phyloP scores from a whole-genome alignment of 1,140 invertebrate species.

The Drosophila kikkawai region DNA sequence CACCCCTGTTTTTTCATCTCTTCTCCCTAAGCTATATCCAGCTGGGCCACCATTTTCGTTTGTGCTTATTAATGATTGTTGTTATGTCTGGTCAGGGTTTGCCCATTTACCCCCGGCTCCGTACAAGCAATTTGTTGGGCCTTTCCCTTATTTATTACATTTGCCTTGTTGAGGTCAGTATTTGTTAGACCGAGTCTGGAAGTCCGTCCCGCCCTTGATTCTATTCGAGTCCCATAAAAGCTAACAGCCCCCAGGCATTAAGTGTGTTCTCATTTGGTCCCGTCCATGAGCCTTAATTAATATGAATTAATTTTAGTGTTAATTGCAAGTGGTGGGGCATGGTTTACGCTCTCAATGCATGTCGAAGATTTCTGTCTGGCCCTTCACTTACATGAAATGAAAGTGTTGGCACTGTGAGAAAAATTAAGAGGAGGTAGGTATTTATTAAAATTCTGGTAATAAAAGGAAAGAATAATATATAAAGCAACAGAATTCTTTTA shows the following conservation, averaged over 20 bases:
- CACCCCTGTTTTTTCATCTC: not conserved
- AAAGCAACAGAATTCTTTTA: too few species aligned
- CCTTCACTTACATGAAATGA: constrained; percentile 43
- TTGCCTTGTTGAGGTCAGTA: constrained; percentile 80
- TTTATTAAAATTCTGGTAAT: not conserved
- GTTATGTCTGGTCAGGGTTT: constrained; percentile 75
- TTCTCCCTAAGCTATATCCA: constrained; percentile 45
- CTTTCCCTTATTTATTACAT: constrained; percentile 76
- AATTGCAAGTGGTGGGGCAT: constrained; percentile 76
- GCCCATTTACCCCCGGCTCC: constrained; percentile 39
- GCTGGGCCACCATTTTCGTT: constrained; percentile 71
- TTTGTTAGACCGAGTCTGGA: constrained; percentile 58
- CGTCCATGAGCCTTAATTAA: constrained; percentile 71
- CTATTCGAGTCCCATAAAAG: constrained; percentile 63
- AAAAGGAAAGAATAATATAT: not conserved
- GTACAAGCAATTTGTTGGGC: constrained; percentile 37
- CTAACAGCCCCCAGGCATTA: constrained; percentile 69
- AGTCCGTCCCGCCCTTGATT: constrained; percentile 23
- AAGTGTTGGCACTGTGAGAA: constrained; percentile 65
- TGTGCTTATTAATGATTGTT: constrained; percentile 76
- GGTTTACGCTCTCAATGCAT: constrained; percentile 56
- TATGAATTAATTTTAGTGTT: constrained; percentile 83
- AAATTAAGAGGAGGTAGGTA: not conserved
- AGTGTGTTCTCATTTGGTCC: constrained; percentile 75
- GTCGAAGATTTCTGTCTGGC: constrained; percentile 32